Evolutionary conservation across 2,797 vertebrate genomes (phyloP), one percentile per base, ranked within the genome.

Genomic region (Coranthus polyacanthus): DNA sequence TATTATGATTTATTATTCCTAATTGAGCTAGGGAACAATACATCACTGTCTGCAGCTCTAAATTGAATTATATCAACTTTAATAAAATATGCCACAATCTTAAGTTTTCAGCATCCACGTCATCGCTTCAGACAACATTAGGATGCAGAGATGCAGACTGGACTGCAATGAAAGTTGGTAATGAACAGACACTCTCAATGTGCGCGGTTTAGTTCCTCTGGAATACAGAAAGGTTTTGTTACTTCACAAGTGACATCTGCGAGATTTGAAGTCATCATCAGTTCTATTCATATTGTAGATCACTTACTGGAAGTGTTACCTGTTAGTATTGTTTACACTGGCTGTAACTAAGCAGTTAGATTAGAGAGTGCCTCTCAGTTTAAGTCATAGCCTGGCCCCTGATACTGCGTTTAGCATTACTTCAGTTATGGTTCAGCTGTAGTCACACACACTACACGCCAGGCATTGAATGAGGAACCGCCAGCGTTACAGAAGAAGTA

Each of bases 1-100:
- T 79, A 85, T 87, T 81, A 85, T 75, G 70, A 84, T 73, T 55
- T 84, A 87, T 83, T 82, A 81, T 70, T 78, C 60, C 46, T 60
- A 83, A 83, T 70, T 85, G 81, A 82, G 72, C 66, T 29, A 5
- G 39, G 42, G 65, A 72, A 83, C 71, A 73, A 65, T 85, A 44
- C 78, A 67, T 87, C 79, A 81, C 61, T 71, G 79, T 78, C 82
- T 63, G 0, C 44, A 26, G 58, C 54, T 73, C 53, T 43, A 54
- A 79, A 82, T 60, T 62, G 64, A 81, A 80, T 83, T 66, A 73
- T 72, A 72, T 74, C 43, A 32, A 13, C 61, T 46, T 56, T 34
- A 39, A 39, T 42, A 34, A 72, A 66, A 59, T 44, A 45, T 1
- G 6, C 66, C 68, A 10, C 55, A 51, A 8, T 60, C 44, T 12